Evolutionary conservation across 2,888 invertebrate genomes (phyloP), one percentile per base, ranked within the genome.

Genomic region (Apomyelois bistriatella): DNA sequence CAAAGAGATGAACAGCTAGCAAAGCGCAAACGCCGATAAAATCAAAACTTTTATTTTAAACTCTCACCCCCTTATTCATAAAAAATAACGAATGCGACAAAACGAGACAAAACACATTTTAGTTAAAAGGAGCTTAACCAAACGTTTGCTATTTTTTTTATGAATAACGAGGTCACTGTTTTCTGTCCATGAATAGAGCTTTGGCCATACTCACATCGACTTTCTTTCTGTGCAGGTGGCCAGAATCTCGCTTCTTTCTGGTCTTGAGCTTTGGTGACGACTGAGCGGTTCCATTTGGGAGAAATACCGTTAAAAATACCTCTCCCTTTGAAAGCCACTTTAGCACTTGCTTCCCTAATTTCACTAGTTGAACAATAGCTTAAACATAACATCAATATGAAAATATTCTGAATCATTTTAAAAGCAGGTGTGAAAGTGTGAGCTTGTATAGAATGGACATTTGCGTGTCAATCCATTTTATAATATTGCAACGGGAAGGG

Each of bases 221-320:
- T 79, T 53, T 89, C 88, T 55, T 85, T 89, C 35, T 79, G 77
- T n/a, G 59, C 58, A 4, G 77, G 72, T 0, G 79, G 78, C 88
- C 89, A 85, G 64, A 88, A 83, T 9, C 70, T 71, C 0, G 67
- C 56, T 36, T 77, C 75, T 1, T 57, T 59, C 40, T 56, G 59
- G 48, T 65, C 66, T 5, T 62, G 62, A 51, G 36, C 50, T 52
- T 58, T 77, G 36, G 58, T 61, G 9, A 60, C 50, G n/a, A 52
- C 40, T 43, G 54, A 58, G 55, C 63, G 55, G 43, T 64, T 66
- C 66, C 68, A 66, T 48, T 66, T 72, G 0, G 68, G 62, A 12
- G 65, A 57, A 4, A 66, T 38, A n/a, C 65, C 62, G 47, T 64
- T 63, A 5, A 67, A 53, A 8, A 63, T 17, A 0, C 63, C 62